A percentile compares a stretch with the other conserved stretches of the same genome.
These are phyloP conservation scores for Damaliscus lunatus DNA, from an alignment of 2,113 vertebrate genomes.

Conservation along the genomic window DNA sequence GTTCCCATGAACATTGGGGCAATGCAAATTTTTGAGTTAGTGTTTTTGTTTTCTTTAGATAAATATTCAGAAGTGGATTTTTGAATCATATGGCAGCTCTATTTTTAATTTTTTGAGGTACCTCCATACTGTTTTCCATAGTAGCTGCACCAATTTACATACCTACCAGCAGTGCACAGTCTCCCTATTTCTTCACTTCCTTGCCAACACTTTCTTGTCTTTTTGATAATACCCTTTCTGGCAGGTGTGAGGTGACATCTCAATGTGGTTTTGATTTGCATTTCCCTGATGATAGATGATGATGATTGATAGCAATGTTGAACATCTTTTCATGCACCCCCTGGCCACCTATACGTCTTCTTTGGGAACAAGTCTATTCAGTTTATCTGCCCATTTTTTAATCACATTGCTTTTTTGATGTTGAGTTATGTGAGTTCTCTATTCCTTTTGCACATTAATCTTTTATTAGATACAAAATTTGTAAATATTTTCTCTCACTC, in stretches of 20 bases:
- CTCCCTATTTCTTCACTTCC: neutral
- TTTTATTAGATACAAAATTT: neutral
- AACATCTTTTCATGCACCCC: neutral
- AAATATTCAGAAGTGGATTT: neutral
- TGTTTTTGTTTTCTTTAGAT: neutral
- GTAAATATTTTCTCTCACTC: neutral
- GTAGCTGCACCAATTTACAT: neutral
- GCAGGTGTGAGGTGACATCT: neutral
- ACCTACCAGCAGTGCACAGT: neutral
- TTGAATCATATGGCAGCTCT: neutral
- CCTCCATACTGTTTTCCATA: neutral
- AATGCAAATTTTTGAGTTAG: neutral
- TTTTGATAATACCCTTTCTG: neutral
- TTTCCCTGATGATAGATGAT: neutral
- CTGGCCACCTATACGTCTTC: neutral
- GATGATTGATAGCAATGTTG: neutral
- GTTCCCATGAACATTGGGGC: neutral
- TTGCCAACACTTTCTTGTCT: neutral
- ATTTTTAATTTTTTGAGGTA: neutral
- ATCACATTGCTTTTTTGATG: neutral
- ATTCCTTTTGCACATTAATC: neutral
- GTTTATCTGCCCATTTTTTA: neutral
- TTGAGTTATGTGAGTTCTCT: neutral
- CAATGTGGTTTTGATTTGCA: neutral
- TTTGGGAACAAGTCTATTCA: neutral